Evolutionary conservation across 2,113 vertebrate species (phyloP), one percentile per base, ranked within the genome.

Genomic region (Rhinopomastus cyanomelas): DNA sequence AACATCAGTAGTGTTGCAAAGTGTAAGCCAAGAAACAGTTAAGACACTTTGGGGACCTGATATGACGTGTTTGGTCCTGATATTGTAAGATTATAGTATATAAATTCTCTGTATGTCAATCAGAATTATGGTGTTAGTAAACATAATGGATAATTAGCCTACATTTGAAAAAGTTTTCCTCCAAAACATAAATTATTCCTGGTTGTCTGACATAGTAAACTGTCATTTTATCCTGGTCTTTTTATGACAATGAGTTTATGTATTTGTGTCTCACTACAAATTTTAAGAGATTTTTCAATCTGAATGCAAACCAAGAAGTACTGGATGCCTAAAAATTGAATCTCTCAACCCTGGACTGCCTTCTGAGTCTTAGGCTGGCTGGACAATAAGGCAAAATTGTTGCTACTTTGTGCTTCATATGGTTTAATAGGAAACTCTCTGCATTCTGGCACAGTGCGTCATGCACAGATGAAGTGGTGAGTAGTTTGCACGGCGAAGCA

Each of bases 51-150:
- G 20, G 20, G 51, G 9, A 65, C 8, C 6, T 59, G 15, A 37
- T 22, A 27, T 15, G 30, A 29, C 22, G 44, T 23, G 79, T 83
- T 20, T 60, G 5, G 57, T 66, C 27, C 11, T 56, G 32, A 44
- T 52, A 23, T 60, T 60, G 85, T 68, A 65, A 65, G 36, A 46
- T 8, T 56, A 27, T 16, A 57, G 5, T 30, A 53, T 22, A 30
- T 10, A 57, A 57, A 56, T 71, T 48, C 67, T 73, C 29, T 57
- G 19, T 48, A 16, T 0, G 0, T 1, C 1, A 8, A 22, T 53
- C 20, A 49, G 17, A 73, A 73, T 55, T 73, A 48, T 6, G 34
- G 19, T 20, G 7, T 30, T 81, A 78, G 26, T 66, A 73, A 60
- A 74, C 25, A 59, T 30, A 76, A 81, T 56, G 6, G 39, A 55